phyloP scores from a whole-genome alignment of 1,140 invertebrate genomes.

The Anoplophora glabripennis region DNA sequence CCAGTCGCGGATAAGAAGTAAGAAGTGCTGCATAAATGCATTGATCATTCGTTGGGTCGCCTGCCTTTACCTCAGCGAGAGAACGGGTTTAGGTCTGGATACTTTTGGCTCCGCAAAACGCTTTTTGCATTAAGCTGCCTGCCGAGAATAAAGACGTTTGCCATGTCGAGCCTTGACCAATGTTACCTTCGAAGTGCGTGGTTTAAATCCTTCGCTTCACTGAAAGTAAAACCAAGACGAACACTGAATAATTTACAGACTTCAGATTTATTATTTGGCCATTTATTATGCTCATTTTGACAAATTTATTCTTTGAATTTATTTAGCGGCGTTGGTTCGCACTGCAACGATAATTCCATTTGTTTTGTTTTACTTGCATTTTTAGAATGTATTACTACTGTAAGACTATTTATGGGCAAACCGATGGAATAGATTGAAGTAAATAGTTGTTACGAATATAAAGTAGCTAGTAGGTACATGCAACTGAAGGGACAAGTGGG shows the following conservation, averaged over 20 bases:
- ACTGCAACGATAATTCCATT: too few species aligned
- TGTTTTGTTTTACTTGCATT: too few species aligned
- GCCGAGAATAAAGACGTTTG: slow-evolving; percentile 40
- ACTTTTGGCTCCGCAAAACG: slow-evolving; percentile 36
- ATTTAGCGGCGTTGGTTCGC: too few species aligned
- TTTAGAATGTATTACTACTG: too few species aligned
- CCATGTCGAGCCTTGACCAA: slow-evolving; percentile 33
- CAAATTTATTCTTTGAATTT: too few species aligned
- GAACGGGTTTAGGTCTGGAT: slow-evolving; percentile 40
- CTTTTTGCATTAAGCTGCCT: slow-evolving; percentile 37
- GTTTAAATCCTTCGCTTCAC: slow-evolving; percentile 34
- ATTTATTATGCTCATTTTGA: background rate
- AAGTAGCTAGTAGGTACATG: slow-evolving; percentile 12
- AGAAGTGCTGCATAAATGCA: slow-evolving; percentile 43
- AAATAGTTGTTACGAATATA: slow-evolving; percentile 14
- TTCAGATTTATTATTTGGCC: slow-evolving; percentile 16
- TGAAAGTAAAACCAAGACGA: slow-evolving; percentile 33
- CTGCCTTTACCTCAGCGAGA: slow-evolving; percentile 20
- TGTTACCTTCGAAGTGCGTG: slow-evolving; percentile 30
- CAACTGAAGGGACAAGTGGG: slow-evolving; percentile 18
- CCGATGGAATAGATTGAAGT: slow-evolving; percentile 16
- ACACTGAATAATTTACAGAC: slow-evolving; percentile 27
- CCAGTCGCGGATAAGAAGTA: slow-evolving; percentile 36
- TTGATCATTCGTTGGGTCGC: slow-evolving; percentile 38
- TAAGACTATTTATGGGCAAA: too few species aligned